phyloP scores from a whole-genome alignment of 2,113 vertebrate genomes.

The Oncorhynchus mykiss region DNA sequence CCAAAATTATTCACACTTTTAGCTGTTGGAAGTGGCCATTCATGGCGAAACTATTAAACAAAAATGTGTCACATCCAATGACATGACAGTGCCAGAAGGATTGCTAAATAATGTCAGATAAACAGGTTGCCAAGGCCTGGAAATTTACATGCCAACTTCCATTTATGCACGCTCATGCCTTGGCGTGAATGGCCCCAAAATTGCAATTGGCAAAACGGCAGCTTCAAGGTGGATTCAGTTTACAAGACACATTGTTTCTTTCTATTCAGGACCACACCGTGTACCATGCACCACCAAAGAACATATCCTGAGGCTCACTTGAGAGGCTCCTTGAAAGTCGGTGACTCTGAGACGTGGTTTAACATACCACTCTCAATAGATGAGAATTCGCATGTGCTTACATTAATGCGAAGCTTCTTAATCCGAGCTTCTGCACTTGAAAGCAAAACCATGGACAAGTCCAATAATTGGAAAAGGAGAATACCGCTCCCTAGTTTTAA shows the following conservation, averaged over 20 bases:
- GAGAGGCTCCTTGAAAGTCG: slow-evolving; percentile 37
- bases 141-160: not conserved
- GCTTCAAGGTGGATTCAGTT: not conserved
- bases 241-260: not conserved
- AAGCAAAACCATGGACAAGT: slow-evolving; percentile 22
- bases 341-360: slow-evolving; percentile 2
- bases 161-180: not conserved
- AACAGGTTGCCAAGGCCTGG: slow-evolving; percentile 14
- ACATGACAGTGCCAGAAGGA: slow-evolving; percentile 8
- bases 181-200: not conserved
- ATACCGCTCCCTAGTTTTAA: slow-evolving; percentile 23
- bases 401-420: slow-evolving; percentile 49
- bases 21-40: slow-evolving; percentile 12
- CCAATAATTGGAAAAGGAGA: slow-evolving; percentile 22
- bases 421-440: slow-evolving; percentile 39
- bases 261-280: not conserved
- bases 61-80: slow-evolving; percentile 17
- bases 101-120: slow-evolving; percentile 14
- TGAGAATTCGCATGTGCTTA: slow-evolving; percentile 49
- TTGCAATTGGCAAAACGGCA: too few relatives aligned
- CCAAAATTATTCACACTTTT: slow-evolving; percentile 29
- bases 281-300: not conserved
- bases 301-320: not conserved
- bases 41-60: slow-evolving; percentile 10
- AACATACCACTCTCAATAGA: slow-evolving; percentile 28